A percentile compares a stretch with the other conserved stretches of the same genome.
These are phyloP conservation scores for Pandemis corylana DNA, from an alignment of 2,888 invertebrate genomes.

Conservation along the genomic window DNA sequence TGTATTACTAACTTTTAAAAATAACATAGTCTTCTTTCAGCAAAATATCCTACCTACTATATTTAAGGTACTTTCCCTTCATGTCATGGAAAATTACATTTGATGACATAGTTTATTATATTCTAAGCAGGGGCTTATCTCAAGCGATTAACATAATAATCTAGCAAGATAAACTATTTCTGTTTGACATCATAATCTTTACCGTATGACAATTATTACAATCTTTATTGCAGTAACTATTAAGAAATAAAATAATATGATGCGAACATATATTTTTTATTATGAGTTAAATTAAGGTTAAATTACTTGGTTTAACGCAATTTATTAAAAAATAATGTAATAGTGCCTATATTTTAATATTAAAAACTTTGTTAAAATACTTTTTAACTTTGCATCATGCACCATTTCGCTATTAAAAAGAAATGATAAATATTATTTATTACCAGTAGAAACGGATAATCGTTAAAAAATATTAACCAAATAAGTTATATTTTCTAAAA, in stretches of 20 bases:
- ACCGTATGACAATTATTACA: constrained; percentile 3
- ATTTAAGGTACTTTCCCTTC: too few species aligned
- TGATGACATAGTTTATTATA: constrained; percentile 6
- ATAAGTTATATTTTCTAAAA: too few species aligned
- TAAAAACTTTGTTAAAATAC: too few species aligned
- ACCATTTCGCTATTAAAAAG: too few species aligned
- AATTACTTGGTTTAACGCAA: background rate
- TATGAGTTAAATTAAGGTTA: background rate
- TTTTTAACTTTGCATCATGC: too few species aligned
- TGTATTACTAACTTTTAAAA: too few species aligned
- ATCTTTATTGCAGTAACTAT: constrained; percentile 11
- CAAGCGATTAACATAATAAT: constrained; percentile 29
- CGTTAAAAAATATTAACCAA: too few species aligned
- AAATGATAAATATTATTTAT: too few species aligned
- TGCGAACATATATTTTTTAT: background rate
- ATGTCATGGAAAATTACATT: constrained; percentile 23
- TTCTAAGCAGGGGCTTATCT: constrained; percentile 32
- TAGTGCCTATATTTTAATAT: background rate
- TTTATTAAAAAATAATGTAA: background rate
- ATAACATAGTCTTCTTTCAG: too few species aligned
- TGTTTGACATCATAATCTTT: constrained; percentile 9
- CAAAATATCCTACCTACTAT: too few species aligned
- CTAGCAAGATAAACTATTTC: constrained; percentile 20
- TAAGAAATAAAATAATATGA: constrained; percentile 1
- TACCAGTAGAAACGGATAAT: too few species aligned